Evolutionary conservation across 2,888 invertebrate species (phyloP).

Genomic region (Drosophila austrosaltans): DNA sequence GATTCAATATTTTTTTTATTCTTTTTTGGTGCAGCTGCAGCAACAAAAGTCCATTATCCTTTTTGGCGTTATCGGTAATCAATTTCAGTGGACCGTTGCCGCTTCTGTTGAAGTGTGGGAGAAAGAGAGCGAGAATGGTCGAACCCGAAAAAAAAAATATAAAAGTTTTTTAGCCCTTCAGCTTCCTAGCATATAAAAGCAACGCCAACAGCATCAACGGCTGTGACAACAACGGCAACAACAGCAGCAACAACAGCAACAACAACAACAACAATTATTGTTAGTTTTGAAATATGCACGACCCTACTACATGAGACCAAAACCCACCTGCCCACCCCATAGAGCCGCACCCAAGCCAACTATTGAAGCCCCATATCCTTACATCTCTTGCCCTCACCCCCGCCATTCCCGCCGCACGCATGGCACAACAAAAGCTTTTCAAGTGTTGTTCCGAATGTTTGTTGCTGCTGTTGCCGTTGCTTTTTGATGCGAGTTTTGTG

Average conservation of each 20-base stretch:
- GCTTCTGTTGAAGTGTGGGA: slow-evolving; percentile 2
- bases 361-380: neutral
- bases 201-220: slow-evolving; percentile 28
- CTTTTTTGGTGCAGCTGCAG: slow-evolving; percentile 43
- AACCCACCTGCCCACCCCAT: neutral
- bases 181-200: slow-evolving; percentile 53
- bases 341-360: neutral
- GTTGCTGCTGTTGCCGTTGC: slow-evolving; percentile 34
- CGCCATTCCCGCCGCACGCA: slow-evolving; percentile 24
- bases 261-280: slow-evolving; percentile 54
- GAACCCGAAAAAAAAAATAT: slow-evolving; percentile 28
- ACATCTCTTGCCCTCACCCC: slow-evolving; percentile 1
- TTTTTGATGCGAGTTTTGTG: slow-evolving; percentile 25
- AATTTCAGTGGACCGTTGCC: slow-evolving; percentile 64
- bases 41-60: slow-evolving; percentile 77
- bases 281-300: slow-evolving; percentile 77
- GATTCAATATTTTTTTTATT: slow-evolving; percentile 19
- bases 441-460: slow-evolving; percentile 59
- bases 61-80: slow-evolving; percentile 76
- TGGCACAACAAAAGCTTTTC: slow-evolving; percentile 66
- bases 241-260: neutral
- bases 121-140: slow-evolving; percentile 13
- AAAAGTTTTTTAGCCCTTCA: slow-evolving; percentile 48
- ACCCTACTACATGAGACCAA: slow-evolving; percentile 6
- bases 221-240: slow-evolving; percentile 18